Evolutionary conservation across 2,888 invertebrate genomes (phyloP), one percentile per base, ranked within the genome.

Genomic region (Apotomis betuletana): DNA sequence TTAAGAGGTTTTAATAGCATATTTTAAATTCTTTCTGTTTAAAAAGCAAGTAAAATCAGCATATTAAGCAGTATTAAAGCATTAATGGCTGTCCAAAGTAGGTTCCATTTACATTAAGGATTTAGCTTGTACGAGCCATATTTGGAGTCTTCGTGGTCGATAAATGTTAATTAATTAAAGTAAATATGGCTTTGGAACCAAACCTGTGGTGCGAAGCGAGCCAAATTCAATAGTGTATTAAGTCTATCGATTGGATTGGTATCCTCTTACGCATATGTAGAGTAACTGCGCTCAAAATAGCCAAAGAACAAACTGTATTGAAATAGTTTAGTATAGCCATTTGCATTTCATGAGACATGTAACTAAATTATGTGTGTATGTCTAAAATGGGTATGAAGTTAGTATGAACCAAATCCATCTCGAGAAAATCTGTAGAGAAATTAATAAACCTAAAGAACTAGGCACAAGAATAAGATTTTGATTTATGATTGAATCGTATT

Each of bases 1-100:
- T 62, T 27, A 62, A 61, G 49, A n/a, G n/a, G 38, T 61, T 49
- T 60, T 61, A 46, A 9, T 27, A 4, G 27, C 12, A 58, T 58
- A 38, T 38, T 57, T 36, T 5, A 38, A 27, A 57, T 12, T n/a
- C 38, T 12, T 38, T 12, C 10, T 57, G 55, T 36, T 58, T 6
- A 58, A 38, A 12, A 38, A 36, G 12, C 38, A 27, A 38, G 2
- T 57, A 12, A n/a, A 3, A 5, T 36, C 9, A 41, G 36, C 36
- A 27, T 57, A 38, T 58, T 57, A 38, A 12, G 36, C 58, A 58
- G 58, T 58, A 38, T 58, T 58, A 38, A 6, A 58, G 38, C 9
- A 49, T 49, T 49, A 49, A 49, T 49, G 9, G 49, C 9, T 9
- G 10, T 6, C 49, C 10, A 49, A 49, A 49, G 49, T 49, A 9